Conservation (phyloP, 2,113 vertebrate species). For the Chloropsis hardwickii region DNA sequence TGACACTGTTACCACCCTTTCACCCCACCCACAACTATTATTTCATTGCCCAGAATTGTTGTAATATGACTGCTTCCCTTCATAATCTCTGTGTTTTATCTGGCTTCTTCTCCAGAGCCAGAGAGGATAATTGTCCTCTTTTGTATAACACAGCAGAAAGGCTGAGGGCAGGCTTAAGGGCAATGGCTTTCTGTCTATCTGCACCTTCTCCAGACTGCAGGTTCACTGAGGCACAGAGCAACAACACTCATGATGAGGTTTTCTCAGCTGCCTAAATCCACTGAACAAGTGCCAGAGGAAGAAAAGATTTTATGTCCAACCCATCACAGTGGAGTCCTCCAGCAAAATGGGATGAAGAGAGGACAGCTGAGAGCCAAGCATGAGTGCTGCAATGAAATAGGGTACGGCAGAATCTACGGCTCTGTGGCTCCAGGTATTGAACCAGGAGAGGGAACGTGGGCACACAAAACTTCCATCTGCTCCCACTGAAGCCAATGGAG, state of each 20-base stretch:
- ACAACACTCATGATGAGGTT: accelerated
- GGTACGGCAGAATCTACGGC: not conserved
- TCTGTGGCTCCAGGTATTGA: not conserved
- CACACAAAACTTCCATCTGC: not conserved
- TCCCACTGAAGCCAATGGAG: not conserved
- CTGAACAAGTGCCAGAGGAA: not conserved
- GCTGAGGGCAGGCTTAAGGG: not conserved
- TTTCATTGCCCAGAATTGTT: not conserved
- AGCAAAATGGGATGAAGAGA: not conserved
- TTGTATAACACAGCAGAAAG: not conserved
- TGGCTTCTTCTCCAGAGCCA: not conserved
- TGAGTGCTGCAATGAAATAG: accelerated
- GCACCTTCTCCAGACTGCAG: not conserved
- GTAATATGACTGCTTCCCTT: conserved; percentile 13
- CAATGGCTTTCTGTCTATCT: not conserved
- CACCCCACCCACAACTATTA: not conserved
- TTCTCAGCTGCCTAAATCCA: not conserved
- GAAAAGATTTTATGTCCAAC: not conserved
- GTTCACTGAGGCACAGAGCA: not conserved
- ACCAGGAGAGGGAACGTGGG: not conserved
- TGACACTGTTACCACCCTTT: not conserved
- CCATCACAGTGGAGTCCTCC: not conserved
- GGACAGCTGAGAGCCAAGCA: not conserved
- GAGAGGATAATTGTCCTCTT: not conserved
- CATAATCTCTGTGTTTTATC: conserved; percentile 31